Base-by-base conservation (phyloP, 2,113 vertebrate genomes). In the Corythornis cristatus region DNA sequence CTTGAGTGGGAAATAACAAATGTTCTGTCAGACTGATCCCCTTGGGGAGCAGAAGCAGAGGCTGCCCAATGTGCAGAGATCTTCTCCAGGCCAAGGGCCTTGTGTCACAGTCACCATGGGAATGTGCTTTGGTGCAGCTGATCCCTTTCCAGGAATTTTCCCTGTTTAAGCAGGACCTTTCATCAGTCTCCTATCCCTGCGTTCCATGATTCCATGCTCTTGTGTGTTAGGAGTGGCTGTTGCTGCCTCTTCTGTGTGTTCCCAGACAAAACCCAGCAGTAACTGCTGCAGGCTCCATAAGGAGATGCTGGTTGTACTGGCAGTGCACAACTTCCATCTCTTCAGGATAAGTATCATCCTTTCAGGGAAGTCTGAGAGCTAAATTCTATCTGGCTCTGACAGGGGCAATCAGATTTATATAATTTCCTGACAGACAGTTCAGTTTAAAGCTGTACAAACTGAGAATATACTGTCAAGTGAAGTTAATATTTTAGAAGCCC, bases 371-470 rank as follows among this genome's bases (percentile, higher is more conserved):
- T 28, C 54, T 93, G 70, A 90, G 67, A 91, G 62, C 89, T 93
- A 87, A 93, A 94, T 86, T 31, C 53, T 54, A 87, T 89, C 62
- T 82, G 33, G 19, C 37, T 92, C 51, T 93, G 91, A 93, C 89
- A 90, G 78, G 58, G 54, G 22, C 64, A 94, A 83, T 93, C 91
- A 95, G 93, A 93, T 96, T 94, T 96, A 90, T 96, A 21, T 89
- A 85, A 94, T 95, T 95, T 96, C 72, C 86, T 89, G 94, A 87
- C 93, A 94, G 92, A 93, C 78, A 79, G 83, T 96, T 82, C 82
- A 94, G 90, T 91, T 95, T 93, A 91, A 93, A 94, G 66, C 83
- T 82, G 77, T 35, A 25, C 62, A 85, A 89, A 93, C 74, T 43
- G 15, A 66, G 94, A 95, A 92, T 86, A 60, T 3, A 9, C 78